phyloP scores from a whole-genome alignment of 2,888 invertebrate genomes.

The Scaptomyza reducta region DNA sequence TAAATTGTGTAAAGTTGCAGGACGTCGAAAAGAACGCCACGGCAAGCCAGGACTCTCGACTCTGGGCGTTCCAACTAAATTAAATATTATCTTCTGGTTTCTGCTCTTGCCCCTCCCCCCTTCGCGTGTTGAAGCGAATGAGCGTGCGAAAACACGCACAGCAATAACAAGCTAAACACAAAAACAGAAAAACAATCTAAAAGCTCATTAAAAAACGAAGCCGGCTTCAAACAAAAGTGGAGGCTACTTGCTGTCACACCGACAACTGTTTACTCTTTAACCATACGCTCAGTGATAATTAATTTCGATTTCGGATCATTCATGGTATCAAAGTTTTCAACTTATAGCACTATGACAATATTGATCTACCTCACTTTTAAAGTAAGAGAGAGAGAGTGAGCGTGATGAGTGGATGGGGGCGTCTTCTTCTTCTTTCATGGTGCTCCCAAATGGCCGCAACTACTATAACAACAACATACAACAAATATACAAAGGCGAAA shows the following conservation, averaged over 20 bases:
- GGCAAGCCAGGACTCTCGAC: neutral
- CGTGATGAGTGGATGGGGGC: neutral
- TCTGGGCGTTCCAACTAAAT: constrained; percentile 46
- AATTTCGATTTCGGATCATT: constrained; percentile 14
- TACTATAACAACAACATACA: constrained; percentile 49
- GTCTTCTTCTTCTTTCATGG: neutral
- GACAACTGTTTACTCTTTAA: constrained; percentile 10
- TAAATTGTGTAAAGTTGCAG: constrained; percentile 75
- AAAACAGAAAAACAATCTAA: constrained; percentile 42
- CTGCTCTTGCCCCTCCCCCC: neutral
- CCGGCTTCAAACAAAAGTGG: too few relatives aligned
- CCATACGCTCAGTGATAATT: neutral
- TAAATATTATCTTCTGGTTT: constrained; percentile 58
- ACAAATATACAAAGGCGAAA: constrained; percentile 72
- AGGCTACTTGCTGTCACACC: neutral
- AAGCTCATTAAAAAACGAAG: constrained; percentile 70
- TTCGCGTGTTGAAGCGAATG: constrained; percentile 52
- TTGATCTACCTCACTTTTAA: constrained; percentile 18
- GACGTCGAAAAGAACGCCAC: constrained; percentile 17
- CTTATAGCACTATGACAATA: constrained; percentile 32
- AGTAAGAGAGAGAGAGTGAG: too few relatives aligned
- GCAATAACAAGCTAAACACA: constrained; percentile 61
- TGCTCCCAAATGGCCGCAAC: constrained; percentile 53
- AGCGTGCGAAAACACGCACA: constrained; percentile 68
- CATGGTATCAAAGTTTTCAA: constrained; percentile 9